Conservation (phyloP, 2,113 vertebrate genomes). For the Scatophagus argus region DNA sequence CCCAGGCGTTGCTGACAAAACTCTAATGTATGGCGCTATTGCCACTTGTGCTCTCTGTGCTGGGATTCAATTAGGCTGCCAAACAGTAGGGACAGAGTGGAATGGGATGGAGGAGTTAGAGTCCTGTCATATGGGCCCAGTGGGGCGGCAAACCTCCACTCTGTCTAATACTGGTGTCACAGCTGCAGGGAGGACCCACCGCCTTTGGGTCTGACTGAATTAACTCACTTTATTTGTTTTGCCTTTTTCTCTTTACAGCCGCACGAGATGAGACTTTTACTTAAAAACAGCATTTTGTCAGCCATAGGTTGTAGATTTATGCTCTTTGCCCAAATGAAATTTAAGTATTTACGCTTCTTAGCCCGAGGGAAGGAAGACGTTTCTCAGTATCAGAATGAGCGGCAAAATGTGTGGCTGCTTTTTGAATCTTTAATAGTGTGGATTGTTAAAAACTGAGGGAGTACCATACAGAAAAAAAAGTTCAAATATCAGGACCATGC, state of each 20-base stretch:
- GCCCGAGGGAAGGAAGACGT: background rate
- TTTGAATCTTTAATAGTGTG: background rate
- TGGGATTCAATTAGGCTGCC: slow-evolving; percentile 73
- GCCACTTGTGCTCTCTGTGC: slow-evolving; percentile 50
- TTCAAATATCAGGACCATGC: background rate
- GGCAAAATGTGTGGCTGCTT: background rate
- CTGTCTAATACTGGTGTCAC: slow-evolving; percentile 74
- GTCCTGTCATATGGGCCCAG: slow-evolving; percentile 72
- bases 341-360: slow-evolving; percentile 14
- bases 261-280: slow-evolving; percentile 29
- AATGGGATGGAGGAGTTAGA: slow-evolving; percentile 74
- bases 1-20: slow-evolving; percentile 69
- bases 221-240: slow-evolving; percentile 53
- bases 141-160: slow-evolving; percentile 62
- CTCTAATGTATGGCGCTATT: slow-evolving; percentile 69
- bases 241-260: background rate
- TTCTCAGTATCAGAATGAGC: background rate
- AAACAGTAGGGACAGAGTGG: slow-evolving; percentile 41
- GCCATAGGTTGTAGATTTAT: slow-evolving; percentile 23
- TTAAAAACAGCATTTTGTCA: slow-evolving; percentile 30
- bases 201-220: slow-evolving; percentile 33
- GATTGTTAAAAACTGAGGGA: background rate
- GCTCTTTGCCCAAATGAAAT: slow-evolving; percentile 15
- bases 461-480: background rate
- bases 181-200: slow-evolving; percentile 46